Evolutionary conservation across 2,888 invertebrate species (phyloP).

Genomic region (Harmothoe impar): DNA sequence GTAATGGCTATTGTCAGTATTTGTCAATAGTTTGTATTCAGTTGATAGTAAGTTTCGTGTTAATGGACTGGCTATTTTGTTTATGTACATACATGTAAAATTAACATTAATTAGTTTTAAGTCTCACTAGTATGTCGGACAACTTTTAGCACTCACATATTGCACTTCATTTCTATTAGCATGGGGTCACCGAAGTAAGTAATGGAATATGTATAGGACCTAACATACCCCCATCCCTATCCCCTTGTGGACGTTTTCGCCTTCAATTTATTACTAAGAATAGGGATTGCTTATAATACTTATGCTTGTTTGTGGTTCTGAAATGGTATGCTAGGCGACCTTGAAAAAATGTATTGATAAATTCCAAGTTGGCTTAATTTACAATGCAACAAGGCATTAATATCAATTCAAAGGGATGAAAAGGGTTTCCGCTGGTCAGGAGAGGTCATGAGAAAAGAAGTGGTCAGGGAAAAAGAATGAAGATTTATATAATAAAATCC

Average conservation of each 20-base stretch:
- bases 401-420: too few relatives aligned
- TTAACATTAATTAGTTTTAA: neutral
- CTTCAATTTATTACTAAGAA: too few relatives aligned
- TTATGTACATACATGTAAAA: slow-evolving; percentile 31
- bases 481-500: too few relatives aligned
- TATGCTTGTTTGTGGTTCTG: too few relatives aligned
- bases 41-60: neutral
- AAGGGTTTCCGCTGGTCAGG: too few relatives aligned
- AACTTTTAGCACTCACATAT: neutral
- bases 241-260: neutral
- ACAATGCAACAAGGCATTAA: too few relatives aligned
- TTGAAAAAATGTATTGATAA: too few relatives aligned
- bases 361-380: too few relatives aligned
- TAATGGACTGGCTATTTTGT: neutral
- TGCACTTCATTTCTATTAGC: slow-evolving; percentile 19
- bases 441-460: too few relatives aligned
- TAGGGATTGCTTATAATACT: too few relatives aligned
- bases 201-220: neutral
- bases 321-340: too few relatives aligned
- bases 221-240: neutral
- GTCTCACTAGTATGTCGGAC: neutral
- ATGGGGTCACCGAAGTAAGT: slow-evolving; percentile 38
- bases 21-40: neutral
- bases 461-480: too few relatives aligned
- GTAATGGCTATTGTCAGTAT: slow-evolving; percentile 4